phyloP scores from a whole-genome alignment of 2,797 vertebrate species.

The Trachurus trachurus region DNA sequence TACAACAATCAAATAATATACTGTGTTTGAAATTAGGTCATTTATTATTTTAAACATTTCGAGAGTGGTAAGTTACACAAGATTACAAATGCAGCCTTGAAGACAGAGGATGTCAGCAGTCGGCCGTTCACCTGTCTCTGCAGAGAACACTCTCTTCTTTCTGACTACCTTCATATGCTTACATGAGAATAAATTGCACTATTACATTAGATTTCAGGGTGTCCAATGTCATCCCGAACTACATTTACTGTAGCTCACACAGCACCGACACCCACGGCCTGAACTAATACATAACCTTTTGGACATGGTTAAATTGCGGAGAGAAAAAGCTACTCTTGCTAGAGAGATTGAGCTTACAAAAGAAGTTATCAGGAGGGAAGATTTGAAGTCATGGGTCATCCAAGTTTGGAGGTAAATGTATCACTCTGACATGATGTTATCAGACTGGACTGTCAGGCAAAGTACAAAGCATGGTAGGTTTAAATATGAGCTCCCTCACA shows the following conservation, averaged over 20 bases:
- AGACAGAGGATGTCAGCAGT: conserved; percentile 11
- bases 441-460: background rate
- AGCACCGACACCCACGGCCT: background rate
- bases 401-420: background rate
- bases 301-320: background rate
- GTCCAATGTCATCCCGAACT: background rate
- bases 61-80: background rate
- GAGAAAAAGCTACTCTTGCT: background rate
- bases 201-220: background rate
- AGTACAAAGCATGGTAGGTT: background rate
- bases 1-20: background rate
- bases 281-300: background rate
- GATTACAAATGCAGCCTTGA: background rate
- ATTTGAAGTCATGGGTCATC: background rate
- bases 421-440: background rate
- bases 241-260: background rate
- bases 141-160: conserved; percentile 2
- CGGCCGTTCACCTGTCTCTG: conserved; percentile 16
- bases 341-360: background rate
- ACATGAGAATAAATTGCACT: background rate
- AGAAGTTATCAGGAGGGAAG: background rate
- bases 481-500: conserved; percentile 13
- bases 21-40: background rate
- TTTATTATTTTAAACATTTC: background rate
- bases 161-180: background rate